Evolutionary conservation across 2,113 vertebrate species (phyloP).

Genomic region (Petrocephalus zakoni): DNA sequence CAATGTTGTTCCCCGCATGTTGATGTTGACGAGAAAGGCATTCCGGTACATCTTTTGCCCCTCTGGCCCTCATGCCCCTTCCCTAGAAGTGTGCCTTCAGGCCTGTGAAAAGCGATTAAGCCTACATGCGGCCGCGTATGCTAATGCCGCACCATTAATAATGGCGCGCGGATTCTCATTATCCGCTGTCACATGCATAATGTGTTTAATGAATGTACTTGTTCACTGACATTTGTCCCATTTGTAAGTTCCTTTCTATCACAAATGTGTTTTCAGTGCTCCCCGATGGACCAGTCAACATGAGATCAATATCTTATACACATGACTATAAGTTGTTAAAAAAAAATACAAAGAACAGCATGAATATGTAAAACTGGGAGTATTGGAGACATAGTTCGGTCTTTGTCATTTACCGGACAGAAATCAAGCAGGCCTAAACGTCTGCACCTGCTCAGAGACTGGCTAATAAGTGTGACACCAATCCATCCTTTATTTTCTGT

Average conservation of each 20-base stretch:
- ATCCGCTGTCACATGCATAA: slow-evolving; percentile 8
- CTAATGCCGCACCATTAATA: neutral
- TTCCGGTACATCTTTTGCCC: neutral
- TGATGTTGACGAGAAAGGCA: neutral
- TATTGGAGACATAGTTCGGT: neutral
- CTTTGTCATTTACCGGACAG: neutral
- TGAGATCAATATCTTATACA: neutral
- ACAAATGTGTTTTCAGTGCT: neutral
- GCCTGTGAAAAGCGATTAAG: slow-evolving; percentile 8
- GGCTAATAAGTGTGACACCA: neutral
- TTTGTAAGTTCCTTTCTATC: neutral
- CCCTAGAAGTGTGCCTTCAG: neutral
- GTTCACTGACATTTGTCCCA: slow-evolving; percentile 6
- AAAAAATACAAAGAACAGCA: neutral
- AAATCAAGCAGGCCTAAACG: neutral
- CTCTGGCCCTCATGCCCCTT: neutral
- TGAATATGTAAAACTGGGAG: neutral
- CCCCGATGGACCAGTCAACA: neutral
- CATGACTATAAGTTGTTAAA: neutral
- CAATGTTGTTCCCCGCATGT: neutral
- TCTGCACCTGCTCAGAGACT: neutral
- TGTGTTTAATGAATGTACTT: slow-evolving; percentile 13
- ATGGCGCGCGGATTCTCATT: neutral
- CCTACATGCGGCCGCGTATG: neutral
- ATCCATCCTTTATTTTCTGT: neutral